Evolutionary conservation across 1,140 invertebrate species (phyloP).

Genomic region (Chelonus insularis): DNA sequence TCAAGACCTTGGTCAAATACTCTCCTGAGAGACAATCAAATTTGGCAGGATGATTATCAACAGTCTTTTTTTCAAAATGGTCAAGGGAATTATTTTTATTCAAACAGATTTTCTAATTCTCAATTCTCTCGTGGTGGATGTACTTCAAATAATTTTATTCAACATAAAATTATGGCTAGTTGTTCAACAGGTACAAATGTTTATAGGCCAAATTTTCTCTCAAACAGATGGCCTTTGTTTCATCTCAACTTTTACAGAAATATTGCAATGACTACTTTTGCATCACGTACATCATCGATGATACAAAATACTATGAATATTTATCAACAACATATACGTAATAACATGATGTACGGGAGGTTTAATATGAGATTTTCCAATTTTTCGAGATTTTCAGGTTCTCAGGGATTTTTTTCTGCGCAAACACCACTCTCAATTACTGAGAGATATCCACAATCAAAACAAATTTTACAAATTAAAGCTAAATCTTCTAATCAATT

Average conservation of each 20-base stretch:
- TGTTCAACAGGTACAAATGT: neutral
- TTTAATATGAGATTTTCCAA: neutral
- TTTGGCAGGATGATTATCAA: neutral
- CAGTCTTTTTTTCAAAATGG: neutral
- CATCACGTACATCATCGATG: conserved; percentile 31
- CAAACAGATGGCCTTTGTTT: conserved; percentile 23
- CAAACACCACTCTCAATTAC: too few species aligned
- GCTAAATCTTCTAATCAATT: neutral
- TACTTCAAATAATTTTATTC: neutral
- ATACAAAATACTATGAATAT: conserved; percentile 33
- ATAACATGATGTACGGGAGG: neutral
- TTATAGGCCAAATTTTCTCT: neutral
- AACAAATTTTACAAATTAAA: neutral
- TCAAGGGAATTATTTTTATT: neutral
- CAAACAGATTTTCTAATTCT: neutral
- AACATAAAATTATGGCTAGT: neutral
- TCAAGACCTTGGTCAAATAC: neutral
- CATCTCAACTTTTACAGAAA: conserved; percentile 26
- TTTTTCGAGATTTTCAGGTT: neutral
- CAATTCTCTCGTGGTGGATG: neutral
- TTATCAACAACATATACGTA: conserved; percentile 33
- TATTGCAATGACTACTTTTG: conserved; percentile 32
- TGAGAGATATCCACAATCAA: too few species aligned
- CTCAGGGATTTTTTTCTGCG: neutral
- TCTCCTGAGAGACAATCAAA: neutral